phyloP scores from a whole-genome alignment of 2,797 vertebrate genomes.

The Thripadectes ignobilis region DNA sequence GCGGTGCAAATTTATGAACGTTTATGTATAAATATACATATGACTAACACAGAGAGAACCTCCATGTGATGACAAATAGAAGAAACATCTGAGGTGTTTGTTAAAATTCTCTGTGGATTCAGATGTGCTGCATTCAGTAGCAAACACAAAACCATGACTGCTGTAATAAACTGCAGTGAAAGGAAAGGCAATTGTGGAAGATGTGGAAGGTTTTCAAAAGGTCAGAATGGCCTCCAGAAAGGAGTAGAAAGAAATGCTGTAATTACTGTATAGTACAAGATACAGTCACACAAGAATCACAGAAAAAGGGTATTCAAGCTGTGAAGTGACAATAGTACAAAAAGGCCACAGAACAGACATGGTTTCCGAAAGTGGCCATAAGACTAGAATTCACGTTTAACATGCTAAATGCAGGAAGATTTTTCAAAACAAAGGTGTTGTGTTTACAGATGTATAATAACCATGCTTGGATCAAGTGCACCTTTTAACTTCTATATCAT shows the following conservation, averaged over 20 bases:
- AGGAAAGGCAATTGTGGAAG: neutral
- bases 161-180: neutral
- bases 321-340: neutral
- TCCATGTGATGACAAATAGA: neutral
- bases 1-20: neutral
- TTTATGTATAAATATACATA: neutral
- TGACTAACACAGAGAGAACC: neutral
- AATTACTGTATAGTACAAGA: neutral
- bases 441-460: neutral
- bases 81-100: neutral
- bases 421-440: neutral
- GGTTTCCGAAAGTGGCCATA: neutral
- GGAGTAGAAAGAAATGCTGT: neutral
- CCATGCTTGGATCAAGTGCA: rapidly evolving
- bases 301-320: neutral
- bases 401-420: neutral
- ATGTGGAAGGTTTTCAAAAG: neutral
- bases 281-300: neutral
- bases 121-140: neutral
- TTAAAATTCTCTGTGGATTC: neutral
- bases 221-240: neutral
- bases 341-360: neutral
- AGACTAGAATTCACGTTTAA: neutral
- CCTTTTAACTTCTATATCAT: neutral
- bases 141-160: neutral